Percentiles rank a stretch among this genome's conserved stretches.
Evolutionary conservation across 2,888 invertebrate species (phyloP).

Genomic region (Bedellia somnulentella): DNA sequence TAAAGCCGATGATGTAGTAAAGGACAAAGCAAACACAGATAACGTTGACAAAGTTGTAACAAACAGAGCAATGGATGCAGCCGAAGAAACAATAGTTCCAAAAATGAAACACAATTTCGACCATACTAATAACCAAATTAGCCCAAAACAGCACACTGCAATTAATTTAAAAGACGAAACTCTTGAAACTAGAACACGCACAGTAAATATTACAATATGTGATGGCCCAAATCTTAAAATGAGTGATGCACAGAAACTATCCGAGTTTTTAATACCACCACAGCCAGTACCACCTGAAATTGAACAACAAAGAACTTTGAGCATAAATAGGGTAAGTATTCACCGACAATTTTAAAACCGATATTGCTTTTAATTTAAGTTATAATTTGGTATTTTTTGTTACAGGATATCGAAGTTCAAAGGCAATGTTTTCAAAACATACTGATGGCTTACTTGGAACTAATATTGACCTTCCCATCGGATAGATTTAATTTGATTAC

Average conservation of each 20-base stretch:
- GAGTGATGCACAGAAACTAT: slow-evolving; percentile 11
- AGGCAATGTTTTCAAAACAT: slow-evolving; percentile 83
- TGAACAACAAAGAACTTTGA: slow-evolving; percentile 77
- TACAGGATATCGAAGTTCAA: slow-evolving; percentile 83
- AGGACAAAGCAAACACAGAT: slow-evolving; percentile 2
- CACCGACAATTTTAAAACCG: too few species aligned
- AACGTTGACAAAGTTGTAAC: background rate
- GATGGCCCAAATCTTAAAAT: slow-evolving; percentile 27
- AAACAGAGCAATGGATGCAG: background rate
- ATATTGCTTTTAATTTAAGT: too few species aligned
- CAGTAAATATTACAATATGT: slow-evolving; percentile 42
- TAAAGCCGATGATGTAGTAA: slow-evolving; percentile 12
- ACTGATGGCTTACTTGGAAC: slow-evolving; percentile 81
- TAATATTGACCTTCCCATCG: slow-evolving; percentile 66
- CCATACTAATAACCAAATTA: background rate
- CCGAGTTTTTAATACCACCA: slow-evolving; percentile 57
- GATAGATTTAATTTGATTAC: slow-evolving; percentile 59
- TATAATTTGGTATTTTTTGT: too few species aligned
- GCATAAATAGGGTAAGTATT: slow-evolving; percentile 74
- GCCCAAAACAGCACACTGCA: background rate
- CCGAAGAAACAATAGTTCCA: background rate
- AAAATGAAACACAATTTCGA: background rate
- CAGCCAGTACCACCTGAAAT: slow-evolving; percentile 81
- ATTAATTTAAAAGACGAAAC: background rate
- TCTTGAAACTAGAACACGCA: slow-evolving; percentile 21